Conservation (phyloP, 2,797 vertebrate genomes). For the Anisognathus igniventris region DNA sequence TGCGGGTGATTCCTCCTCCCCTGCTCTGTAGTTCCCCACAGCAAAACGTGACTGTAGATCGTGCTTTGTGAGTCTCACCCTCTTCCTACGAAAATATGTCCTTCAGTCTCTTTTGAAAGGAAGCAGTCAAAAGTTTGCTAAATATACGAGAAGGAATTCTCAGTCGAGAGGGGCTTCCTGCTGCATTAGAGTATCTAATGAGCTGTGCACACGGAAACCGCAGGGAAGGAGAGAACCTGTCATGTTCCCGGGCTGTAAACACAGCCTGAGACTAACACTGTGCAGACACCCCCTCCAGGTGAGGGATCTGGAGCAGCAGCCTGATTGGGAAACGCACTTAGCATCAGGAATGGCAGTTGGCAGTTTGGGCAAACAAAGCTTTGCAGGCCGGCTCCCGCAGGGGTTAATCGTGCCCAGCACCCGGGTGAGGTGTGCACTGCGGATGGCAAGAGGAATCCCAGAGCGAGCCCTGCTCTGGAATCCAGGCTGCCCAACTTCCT, state of each 20-base stretch:
- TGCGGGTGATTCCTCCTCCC: constrained; percentile 39
- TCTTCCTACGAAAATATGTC: constrained; percentile 54
- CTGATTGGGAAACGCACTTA: background rate
- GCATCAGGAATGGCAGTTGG: background rate
- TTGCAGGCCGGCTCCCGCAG: background rate
- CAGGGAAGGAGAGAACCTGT: background rate
- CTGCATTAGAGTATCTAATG: background rate
- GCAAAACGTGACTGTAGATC: constrained; percentile 68
- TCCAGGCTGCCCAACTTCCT: background rate
- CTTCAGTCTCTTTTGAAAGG: constrained; percentile 28
- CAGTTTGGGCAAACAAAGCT: background rate
- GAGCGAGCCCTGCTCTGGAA: background rate
- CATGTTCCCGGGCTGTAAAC: background rate
- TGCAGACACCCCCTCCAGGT: background rate
- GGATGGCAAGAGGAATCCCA: constrained; percentile 15
- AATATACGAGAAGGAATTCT: constrained; percentile 52
- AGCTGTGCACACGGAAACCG: background rate
- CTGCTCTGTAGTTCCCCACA: constrained; percentile 64
- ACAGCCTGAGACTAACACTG: background rate
- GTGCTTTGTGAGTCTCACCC: constrained; percentile 62
- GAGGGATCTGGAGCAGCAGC: background rate
- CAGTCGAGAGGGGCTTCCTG: constrained; percentile 22
- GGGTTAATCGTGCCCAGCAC: background rate
- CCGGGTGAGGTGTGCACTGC: background rate
- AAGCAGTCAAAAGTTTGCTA: constrained; percentile 59